Evolutionary conservation across 2,113 vertebrate species (phyloP).

Genomic region (Oreochromis aureus): DNA sequence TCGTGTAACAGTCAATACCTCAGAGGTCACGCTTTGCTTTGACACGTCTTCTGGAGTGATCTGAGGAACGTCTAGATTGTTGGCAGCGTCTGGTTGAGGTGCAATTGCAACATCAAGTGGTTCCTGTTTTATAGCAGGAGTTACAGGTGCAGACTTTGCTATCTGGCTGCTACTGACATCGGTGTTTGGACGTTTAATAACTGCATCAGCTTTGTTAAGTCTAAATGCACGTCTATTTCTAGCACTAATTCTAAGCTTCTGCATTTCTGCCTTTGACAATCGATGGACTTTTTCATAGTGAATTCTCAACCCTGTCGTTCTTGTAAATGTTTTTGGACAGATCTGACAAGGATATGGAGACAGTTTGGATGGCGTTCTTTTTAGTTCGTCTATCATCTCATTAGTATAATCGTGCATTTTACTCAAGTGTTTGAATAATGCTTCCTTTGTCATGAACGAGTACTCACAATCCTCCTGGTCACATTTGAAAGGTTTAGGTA

Average conservation of each 20-base stretch:
- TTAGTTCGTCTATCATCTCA: slow-evolving; percentile 93
- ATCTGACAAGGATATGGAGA: slow-evolving; percentile 93
- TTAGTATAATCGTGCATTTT: slow-evolving; percentile 88
- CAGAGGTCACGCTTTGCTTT: background rate
- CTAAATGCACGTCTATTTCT: slow-evolving; percentile 77
- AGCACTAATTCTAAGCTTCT: slow-evolving; percentile 78
- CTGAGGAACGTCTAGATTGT: background rate
- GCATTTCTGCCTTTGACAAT: slow-evolving; percentile 88
- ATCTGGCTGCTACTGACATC: background rate
- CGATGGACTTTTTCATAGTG: slow-evolving; percentile 95
- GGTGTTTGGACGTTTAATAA: background rate
- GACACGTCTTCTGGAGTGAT: background rate
- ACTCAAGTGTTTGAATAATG: slow-evolving; percentile 90
- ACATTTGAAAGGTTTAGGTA: slow-evolving; percentile 91
- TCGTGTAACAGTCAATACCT: slow-evolving; percentile 49
- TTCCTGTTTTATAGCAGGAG: slow-evolving; percentile 58
- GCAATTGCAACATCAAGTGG: slow-evolving; percentile 61
- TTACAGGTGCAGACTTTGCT: background rate
- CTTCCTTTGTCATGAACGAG: slow-evolving; percentile 97
- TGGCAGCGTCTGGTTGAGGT: slow-evolving; percentile 22
- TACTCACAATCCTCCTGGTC: slow-evolving; percentile 86
- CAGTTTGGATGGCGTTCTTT: slow-evolving; percentile 90
- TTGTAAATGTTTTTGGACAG: slow-evolving; percentile 95
- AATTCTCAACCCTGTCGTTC: slow-evolving; percentile 95
- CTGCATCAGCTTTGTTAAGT: slow-evolving; percentile 17